Percentiles rank a stretch among this genome's conserved stretches.
Evolutionary conservation across 2,888 invertebrate genomes (phyloP).

Genomic region (Drosophila seclusa): DNA sequence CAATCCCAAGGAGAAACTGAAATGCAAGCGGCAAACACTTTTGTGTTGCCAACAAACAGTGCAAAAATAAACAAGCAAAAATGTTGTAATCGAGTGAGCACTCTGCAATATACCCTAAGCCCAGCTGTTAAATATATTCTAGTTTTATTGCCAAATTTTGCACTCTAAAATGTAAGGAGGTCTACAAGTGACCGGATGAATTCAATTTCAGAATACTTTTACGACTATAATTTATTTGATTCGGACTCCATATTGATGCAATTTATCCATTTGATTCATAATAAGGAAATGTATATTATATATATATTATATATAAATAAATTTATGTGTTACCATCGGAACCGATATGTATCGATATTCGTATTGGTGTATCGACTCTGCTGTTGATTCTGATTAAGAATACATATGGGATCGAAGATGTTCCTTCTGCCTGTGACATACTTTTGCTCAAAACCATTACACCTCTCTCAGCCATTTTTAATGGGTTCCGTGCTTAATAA

Average conservation of each 20-base stretch:
- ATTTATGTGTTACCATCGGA: not conserved
- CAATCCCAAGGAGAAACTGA: conserved; percentile 21
- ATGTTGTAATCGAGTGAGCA: not conserved
- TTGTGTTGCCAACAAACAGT: conserved; percentile 34
- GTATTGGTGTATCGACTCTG: not conserved
- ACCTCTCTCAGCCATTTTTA: not conserved
- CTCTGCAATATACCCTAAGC: not conserved
- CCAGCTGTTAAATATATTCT: not conserved
- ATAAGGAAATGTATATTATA: not conserved
- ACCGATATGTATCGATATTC: not conserved
- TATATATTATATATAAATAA: not conserved
- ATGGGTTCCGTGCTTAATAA: not conserved
- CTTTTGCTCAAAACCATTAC: not conserved
- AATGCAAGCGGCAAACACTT: conserved; percentile 33
- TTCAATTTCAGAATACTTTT: not conserved
- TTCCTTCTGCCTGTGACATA: not conserved
- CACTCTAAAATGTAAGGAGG: not conserved
- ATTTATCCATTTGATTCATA: not conserved
- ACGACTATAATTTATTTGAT: not conserved
- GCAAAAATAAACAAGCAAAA: conserved; percentile 1
- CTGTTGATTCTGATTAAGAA: not conserved
- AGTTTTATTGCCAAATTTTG: not conserved
- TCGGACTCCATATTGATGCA: not conserved
- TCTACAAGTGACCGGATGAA: not conserved
- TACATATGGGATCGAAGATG: not conserved